Conservation (phyloP, 2,888 invertebrate genomes). For the Volucella inanis region DNA sequence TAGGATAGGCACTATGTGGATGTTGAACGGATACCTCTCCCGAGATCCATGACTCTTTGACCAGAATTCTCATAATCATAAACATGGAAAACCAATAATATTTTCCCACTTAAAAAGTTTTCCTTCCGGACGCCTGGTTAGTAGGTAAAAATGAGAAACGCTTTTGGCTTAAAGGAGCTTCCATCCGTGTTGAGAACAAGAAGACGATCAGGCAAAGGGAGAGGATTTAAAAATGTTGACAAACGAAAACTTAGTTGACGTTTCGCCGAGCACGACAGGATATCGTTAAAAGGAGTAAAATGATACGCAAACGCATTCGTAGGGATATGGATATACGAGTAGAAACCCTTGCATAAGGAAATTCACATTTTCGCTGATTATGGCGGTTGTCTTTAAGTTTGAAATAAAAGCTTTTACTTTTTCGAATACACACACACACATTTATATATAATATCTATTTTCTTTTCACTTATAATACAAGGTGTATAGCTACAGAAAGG, state of each 20-base stretch:
- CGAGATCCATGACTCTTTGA: slow-evolving; percentile 63
- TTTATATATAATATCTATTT: neutral
- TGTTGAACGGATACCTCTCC: slow-evolving; percentile 46
- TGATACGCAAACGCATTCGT: slow-evolving; percentile 13
- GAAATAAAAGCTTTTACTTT: slow-evolving; percentile 12
- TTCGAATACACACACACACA: neutral
- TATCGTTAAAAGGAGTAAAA: slow-evolving; percentile 18
- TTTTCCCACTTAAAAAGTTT: slow-evolving; percentile 49
- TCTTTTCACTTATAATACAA: neutral
- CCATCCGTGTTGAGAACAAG: no score
- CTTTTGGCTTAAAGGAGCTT: neutral
- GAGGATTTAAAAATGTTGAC: slow-evolving; percentile 13
- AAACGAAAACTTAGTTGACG: neutral
- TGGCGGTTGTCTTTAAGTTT: slow-evolving; percentile 18
- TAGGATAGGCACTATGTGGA: slow-evolving; percentile 30
- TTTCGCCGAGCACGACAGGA: slow-evolving; percentile 10
- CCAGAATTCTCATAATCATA: slow-evolving; percentile 43
- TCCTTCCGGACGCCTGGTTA: neutral
- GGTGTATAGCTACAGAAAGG: neutral
- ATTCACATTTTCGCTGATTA: slow-evolving; percentile 16
- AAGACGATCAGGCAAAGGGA: neutral
- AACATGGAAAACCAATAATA: slow-evolving; percentile 63
- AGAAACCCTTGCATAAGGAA: slow-evolving; percentile 11
- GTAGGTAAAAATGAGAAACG: neutral
- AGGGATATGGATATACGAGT: neutral